These are phyloP conservation scores for Hirundichthys speculiger DNA, from an alignment of 2,113 vertebrate species.

Conservation along the genomic window DNA sequence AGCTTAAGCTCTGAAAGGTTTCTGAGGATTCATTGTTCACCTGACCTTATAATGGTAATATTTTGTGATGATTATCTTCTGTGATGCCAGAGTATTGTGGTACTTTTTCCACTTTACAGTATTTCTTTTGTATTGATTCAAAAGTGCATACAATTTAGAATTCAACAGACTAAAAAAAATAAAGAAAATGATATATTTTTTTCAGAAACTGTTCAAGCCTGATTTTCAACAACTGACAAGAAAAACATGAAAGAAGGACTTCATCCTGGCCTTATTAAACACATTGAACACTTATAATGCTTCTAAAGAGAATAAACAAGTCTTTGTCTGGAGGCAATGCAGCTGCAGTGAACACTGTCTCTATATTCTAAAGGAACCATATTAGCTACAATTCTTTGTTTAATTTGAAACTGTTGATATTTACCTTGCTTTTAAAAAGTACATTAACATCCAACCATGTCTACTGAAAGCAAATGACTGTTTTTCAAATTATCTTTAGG, in stretches of 20 bases:
- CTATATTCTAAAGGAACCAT: conserved; percentile 1
- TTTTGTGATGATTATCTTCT: conserved; percentile 23
- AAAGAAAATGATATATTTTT: background rate
- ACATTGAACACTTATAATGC: conserved; percentile 34
- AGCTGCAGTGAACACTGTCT: conserved; percentile 48
- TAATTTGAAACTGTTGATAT: background rate
- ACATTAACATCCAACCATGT: background rate
- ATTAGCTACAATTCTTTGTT: conserved; percentile 14
- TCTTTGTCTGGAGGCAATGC: conserved; percentile 51
- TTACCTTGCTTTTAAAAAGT: background rate
- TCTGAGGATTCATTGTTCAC: conserved; percentile 49
- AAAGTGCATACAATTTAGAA: background rate
- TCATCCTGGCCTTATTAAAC: conserved; percentile 23
- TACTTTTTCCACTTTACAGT: background rate
- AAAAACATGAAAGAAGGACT: conserved; percentile 31
- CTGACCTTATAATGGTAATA: conserved; percentile 35
- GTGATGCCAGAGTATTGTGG: background rate
- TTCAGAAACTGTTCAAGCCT: conserved; percentile 21
- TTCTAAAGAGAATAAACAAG: conserved; percentile 30
- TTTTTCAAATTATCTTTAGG: background rate
- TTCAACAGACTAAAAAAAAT: background rate
- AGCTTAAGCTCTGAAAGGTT: conserved; percentile 59
- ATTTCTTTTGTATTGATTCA: conserved; percentile 3
- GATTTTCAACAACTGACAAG: conserved; percentile 13
- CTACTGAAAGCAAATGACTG: background rate